Conservation (phyloP, 2,113 vertebrate genomes). For the Cichladusa arquata region DNA sequence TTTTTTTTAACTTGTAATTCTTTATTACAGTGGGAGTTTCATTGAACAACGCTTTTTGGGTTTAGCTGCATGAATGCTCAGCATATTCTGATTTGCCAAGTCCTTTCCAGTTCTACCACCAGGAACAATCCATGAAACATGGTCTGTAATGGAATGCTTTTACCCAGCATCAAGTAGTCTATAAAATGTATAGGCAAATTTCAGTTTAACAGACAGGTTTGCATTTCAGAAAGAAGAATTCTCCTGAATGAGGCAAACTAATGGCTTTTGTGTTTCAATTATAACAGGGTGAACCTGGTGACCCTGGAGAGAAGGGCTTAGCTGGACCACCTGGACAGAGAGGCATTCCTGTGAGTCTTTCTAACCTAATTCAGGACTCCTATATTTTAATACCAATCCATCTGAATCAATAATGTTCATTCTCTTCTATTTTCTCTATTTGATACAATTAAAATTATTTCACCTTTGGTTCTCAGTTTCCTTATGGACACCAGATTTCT, state of each 20-base stretch:
- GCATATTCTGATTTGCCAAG: not conserved
- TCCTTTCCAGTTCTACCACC: not conserved
- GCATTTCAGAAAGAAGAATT: not conserved
- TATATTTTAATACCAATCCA: not conserved
- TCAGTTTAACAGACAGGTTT: not conserved
- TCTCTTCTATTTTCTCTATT: not conserved
- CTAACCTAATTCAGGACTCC: not conserved
- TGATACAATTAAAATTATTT: not conserved
- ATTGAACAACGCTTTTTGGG: not conserved
- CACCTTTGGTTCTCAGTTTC: not conserved
- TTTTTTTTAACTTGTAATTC: not conserved
- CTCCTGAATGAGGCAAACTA: not conserved
- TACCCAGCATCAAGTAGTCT: not conserved
- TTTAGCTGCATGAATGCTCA: not conserved
- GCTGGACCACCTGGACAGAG: constrained; percentile 71
- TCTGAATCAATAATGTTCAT: not conserved
- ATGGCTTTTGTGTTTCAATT: not conserved
- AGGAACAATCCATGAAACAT: not conserved
- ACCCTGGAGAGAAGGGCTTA: constrained; percentile 70
- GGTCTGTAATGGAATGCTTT: not conserved
- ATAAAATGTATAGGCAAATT: not conserved
- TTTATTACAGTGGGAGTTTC: not conserved
- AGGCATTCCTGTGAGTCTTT: constrained; percentile 76
- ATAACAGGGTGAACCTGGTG: constrained; percentile 81
- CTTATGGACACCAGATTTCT: not conserved